Base-by-base conservation (phyloP, 2,113 vertebrate genomes). In the Rousettus leschenaultii region DNA sequence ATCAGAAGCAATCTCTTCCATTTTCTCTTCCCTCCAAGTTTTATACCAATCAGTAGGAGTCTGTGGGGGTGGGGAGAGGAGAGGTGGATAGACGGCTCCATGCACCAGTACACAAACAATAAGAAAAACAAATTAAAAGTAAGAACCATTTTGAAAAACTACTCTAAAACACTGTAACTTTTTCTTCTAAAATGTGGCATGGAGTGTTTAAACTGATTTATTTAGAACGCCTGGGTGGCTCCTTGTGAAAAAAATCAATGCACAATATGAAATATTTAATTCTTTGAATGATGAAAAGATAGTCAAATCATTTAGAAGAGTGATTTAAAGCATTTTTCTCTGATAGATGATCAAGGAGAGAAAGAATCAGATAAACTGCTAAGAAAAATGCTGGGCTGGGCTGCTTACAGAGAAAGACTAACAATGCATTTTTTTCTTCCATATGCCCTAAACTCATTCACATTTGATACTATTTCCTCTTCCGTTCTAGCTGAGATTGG, bases 361-460 rank as follows among this genome's bases (percentile, higher is more conserved):
- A 75, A 22, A 68, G 38, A 51, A 65, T 66, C 33, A 43, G 40
- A 10, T 6, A 33, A 55, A 28, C 7, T n/a, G 33, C 51, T 53
- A 40, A 15, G 30, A 24, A 65, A 92, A 59, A 70, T 6, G 7
- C 83, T 57, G 13, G 63, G 38, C 55, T 0, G 35, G 28, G 4
- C 35, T 33, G 5, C 5, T 55, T 86, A 30, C 30, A 84, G 38
- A 40, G 8, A 13, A 21, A 87, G 18, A 57, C 48, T 55, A 14
- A 2, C 35, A 21, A 12, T 51, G 51, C 3, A 24, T 1, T 0
- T 5, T 0, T 74, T 40, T 86, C 28, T 26, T 43, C 0, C 26
- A 16, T 16, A 13, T 13, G 65, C 18, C 33, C 61, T 79, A 89
- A 83, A 45, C 33, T 71, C 26, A 0, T 10, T 96, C 16, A 18